phyloP scores from a whole-genome alignment of 2,113 vertebrate genomes.

The Nansenia antarctica region DNA sequence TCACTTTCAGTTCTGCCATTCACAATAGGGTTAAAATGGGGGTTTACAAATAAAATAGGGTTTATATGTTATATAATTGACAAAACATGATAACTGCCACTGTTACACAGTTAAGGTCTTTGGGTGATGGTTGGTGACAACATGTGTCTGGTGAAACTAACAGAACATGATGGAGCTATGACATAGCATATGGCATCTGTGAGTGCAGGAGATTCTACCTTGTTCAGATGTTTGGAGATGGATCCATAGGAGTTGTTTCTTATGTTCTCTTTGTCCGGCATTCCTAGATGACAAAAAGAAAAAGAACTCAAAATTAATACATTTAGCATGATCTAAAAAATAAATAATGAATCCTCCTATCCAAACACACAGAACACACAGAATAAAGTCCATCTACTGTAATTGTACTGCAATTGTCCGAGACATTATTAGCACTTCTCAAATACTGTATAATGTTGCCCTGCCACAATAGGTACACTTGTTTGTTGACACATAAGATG shows the following conservation, averaged over 20 bases:
- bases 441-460: too few relatives aligned
- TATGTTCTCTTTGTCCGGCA: constrained; percentile 92
- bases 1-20: not conserved
- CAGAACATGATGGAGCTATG: not conserved
- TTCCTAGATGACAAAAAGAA: constrained; percentile 69
- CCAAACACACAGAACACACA: too few relatives aligned
- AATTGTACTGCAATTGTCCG: too few relatives aligned
- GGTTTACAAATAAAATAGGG: too few relatives aligned
- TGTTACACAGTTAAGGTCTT: not conserved
- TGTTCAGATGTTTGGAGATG: constrained; percentile 82
- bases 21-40: not conserved
- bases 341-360: too few relatives aligned
- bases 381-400: not conserved
- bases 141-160: not conserved
- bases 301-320: not conserved
- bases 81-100: not conserved
- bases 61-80: not conserved
- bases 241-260: constrained; percentile 80
- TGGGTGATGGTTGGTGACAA: not conserved
- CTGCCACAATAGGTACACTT: not conserved
- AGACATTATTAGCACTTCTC: not conserved
- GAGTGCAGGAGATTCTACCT: constrained; percentile 73
- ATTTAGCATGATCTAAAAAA: not conserved
- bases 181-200: not conserved
- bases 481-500: not conserved